A percentile compares a stretch with the other conserved stretches of the same genome.
Conservation (phyloP, 2,888 invertebrate genomes). For the Trachelus troglodyta region DNA sequence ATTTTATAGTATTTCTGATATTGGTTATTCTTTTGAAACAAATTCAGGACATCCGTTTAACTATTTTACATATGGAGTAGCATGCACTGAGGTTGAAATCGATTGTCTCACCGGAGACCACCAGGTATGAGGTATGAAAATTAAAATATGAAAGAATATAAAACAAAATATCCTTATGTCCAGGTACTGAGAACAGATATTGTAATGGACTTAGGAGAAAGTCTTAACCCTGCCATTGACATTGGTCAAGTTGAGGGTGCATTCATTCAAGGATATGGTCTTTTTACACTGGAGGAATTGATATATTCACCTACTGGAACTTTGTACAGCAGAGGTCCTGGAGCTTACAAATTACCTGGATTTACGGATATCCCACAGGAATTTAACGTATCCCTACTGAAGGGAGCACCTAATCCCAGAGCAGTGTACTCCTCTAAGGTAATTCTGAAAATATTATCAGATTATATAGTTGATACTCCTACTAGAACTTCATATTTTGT, state of each 20-base stretch:
- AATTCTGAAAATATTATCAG: constrained; percentile 27
- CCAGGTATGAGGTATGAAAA: constrained; percentile 67
- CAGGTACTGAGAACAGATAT: constrained; percentile 88
- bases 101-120: constrained; percentile 96
- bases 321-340: constrained; percentile 88
- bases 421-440: constrained; percentile 97
- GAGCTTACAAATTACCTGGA: constrained; percentile 93
- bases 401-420: constrained; percentile 89
- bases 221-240: constrained; percentile 96
- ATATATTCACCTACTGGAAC: constrained; percentile 87
- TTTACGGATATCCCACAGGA: constrained; percentile 91
- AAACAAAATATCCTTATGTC: constrained; percentile 6
- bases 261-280: constrained; percentile 93
- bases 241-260: constrained; percentile 97
- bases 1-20: constrained; percentile 81
- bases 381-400: constrained; percentile 92
- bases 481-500: background rate
- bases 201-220: constrained; percentile 96
- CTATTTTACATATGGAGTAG: constrained; percentile 89
- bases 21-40: constrained; percentile 78
- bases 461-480: constrained; percentile 6
- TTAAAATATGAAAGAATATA: background rate
- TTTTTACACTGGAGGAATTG: constrained; percentile 91
- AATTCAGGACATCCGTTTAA: constrained; percentile 81
- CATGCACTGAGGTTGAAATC: constrained; percentile 90